phyloP scores from a whole-genome alignment of 2,113 vertebrate genomes.

The Noturus placidus region DNA sequence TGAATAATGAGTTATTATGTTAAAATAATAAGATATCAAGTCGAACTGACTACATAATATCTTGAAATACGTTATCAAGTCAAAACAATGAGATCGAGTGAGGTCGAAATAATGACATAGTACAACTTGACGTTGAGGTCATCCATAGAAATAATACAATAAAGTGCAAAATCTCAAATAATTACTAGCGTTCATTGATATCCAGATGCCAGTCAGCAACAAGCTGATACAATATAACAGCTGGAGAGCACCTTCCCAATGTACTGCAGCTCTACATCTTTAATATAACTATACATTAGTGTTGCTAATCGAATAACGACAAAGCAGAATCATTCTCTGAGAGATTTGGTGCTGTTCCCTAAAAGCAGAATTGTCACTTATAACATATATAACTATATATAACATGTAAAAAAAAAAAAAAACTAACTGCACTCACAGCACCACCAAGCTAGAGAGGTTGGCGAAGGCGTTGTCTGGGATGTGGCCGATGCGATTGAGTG shows the following conservation, averaged over 20 bases:
- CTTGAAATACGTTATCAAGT: neutral
- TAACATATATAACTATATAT: neutral
- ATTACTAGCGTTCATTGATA: neutral
- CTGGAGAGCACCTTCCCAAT: neutral
- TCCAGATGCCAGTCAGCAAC: neutral
- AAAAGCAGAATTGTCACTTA: neutral
- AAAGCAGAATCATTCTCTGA: neutral
- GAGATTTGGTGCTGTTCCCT: neutral
- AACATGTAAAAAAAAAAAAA: neutral
- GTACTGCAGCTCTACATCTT: neutral
- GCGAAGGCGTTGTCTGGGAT: constrained; percentile 91
- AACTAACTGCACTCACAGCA: constrained; percentile 81
- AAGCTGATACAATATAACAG: neutral
- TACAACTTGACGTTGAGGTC: neutral
- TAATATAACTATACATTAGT: neutral
- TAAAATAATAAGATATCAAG: neutral
- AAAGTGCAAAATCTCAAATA: neutral
- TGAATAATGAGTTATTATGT: neutral
- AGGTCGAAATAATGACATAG: neutral
- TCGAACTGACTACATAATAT: neutral
- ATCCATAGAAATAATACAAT: neutral
- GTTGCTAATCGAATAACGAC: neutral
- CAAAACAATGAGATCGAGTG: neutral
- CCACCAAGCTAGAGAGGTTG: constrained; percentile 94
- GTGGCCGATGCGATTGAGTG: constrained; percentile 88